Evolutionary conservation across 2,797 vertebrate genomes (phyloP), one percentile per base, ranked within the genome.

Genomic region (Pygocentrus nattereri): DNA sequence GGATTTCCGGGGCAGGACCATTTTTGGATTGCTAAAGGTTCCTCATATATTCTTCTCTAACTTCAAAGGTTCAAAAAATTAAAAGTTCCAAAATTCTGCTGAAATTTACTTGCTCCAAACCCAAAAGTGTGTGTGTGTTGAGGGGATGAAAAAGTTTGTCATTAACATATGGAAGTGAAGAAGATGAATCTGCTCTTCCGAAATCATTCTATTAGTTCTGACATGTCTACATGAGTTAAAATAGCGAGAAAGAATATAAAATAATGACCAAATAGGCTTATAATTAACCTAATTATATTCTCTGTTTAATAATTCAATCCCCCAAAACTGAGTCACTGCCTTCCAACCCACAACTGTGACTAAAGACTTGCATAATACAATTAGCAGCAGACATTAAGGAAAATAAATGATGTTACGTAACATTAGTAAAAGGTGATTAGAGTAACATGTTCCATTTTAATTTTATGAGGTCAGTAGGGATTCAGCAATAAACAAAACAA

Each of bases 271-370:
- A 34, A 64, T 30, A 21, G 30, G 30, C 30, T 5, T 65, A 65
- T 31, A 34, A 65, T 65, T 34, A 5, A 5, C 61, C 61, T 65
- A 65, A 65, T 65, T 65, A 65, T 34, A 34, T 34, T 65, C 30
- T 65, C 61, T 64, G 13, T 64, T 15, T 16, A 62, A 31, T 62
- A 62, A 62, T 31, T 30, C 27, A 65, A 31, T 19, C 10, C 27
- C 41, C 41, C n/a, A n/a, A 69, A 23, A 47, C n/a, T 69, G 38
- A 69, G 12, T 69, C 67, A 69, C 25, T 6, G 1, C n/a, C 38
- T 47, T 69, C 67, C 19, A 34, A 12, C 41, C 67, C 67, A 69
- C 38, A 69, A 25, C n/a, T 69, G 41, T 69, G 67, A 69, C 38
- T 68, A 68, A 68, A 44, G 19, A 41, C 38, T 68, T 68, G 38